A percentile compares a stretch with the other conserved stretches of the same genome.
Conservation (phyloP, 2,797 vertebrate genomes). For the Typhlichthys eigenmanni region DNA sequence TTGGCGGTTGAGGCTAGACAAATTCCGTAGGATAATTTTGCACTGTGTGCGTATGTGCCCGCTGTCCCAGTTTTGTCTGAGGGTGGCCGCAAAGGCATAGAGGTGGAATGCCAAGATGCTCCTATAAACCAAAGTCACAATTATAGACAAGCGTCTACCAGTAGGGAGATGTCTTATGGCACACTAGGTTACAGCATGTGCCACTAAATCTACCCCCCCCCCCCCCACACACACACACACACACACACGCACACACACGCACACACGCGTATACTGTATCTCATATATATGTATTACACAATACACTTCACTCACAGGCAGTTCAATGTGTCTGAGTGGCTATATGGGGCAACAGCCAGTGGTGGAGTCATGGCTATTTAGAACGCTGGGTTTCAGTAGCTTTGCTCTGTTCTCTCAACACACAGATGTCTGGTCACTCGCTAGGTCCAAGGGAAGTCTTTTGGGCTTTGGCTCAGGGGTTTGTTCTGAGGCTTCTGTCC, state of each 20-base stretch:
- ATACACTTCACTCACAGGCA: constrained; percentile 17
- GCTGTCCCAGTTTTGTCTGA: constrained; percentile 45
- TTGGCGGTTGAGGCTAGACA: constrained; percentile 57
- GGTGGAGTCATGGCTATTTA: constrained; percentile 53
- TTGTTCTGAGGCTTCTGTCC: constrained; percentile 69
- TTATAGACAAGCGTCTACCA: constrained; percentile 43
- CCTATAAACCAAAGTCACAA: constrained; percentile 37
- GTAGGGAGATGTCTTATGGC: constrained; percentile 5
- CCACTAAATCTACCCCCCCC: background rate
- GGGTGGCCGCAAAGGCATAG: constrained; percentile 48
- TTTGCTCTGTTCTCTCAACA: constrained; percentile 46
- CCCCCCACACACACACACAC: background rate
- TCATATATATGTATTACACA: constrained; percentile 25
- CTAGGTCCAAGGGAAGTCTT: constrained; percentile 68
- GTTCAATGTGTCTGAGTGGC: constrained; percentile 20
- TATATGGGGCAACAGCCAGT: constrained; percentile 40
- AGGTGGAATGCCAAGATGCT: constrained; percentile 52
- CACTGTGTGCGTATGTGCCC: constrained; percentile 14
- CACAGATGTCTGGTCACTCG: constrained; percentile 60
- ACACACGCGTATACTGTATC: background rate
- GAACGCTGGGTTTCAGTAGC: constrained; percentile 56
- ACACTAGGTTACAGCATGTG: constrained; percentile 10
- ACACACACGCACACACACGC: constrained; percentile 4
- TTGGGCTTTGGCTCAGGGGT: constrained; percentile 67
- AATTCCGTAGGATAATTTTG: constrained; percentile 54